Evolutionary conservation across 2,888 invertebrate species (phyloP).

Genomic region (Deilephila porcellus): DNA sequence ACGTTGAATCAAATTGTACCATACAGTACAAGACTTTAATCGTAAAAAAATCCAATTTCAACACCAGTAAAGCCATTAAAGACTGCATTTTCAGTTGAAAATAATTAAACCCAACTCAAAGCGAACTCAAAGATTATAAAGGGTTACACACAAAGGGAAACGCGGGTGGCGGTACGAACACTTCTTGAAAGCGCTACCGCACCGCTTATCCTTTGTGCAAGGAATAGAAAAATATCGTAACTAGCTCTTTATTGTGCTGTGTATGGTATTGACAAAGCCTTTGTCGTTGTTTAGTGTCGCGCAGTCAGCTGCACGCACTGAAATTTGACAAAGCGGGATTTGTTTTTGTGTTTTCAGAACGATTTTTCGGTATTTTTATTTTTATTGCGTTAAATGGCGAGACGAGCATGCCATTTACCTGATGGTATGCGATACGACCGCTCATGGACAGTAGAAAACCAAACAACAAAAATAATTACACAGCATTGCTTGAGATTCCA

Average conservation of each 20-base stretch:
- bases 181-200: neutral
- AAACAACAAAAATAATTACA: no score
- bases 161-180: neutral
- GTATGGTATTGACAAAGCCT: slow-evolving; percentile 16
- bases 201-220: neutral
- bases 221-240: slow-evolving; percentile 20
- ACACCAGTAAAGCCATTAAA: neutral
- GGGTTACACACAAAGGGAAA: slow-evolving; percentile 3
- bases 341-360: neutral
- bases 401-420: no score
- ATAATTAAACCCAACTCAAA: slow-evolving; percentile 26
- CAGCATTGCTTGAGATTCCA: no score
- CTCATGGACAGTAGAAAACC: no score
- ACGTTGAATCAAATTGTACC: no score
- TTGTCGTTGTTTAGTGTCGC: slow-evolving; percentile 8
- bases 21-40: no score
- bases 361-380: neutral
- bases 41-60: no score
- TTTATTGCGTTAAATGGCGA: no score
- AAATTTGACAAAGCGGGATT: neutral
- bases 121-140: slow-evolving; percentile 17
- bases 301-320: neutral
- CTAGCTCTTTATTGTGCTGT: slow-evolving; percentile 22
- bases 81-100: slow-evolving; percentile 9
- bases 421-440: no score